phyloP scores from a whole-genome alignment of 2,888 invertebrate genomes.

The Nebria brevicollis region DNA sequence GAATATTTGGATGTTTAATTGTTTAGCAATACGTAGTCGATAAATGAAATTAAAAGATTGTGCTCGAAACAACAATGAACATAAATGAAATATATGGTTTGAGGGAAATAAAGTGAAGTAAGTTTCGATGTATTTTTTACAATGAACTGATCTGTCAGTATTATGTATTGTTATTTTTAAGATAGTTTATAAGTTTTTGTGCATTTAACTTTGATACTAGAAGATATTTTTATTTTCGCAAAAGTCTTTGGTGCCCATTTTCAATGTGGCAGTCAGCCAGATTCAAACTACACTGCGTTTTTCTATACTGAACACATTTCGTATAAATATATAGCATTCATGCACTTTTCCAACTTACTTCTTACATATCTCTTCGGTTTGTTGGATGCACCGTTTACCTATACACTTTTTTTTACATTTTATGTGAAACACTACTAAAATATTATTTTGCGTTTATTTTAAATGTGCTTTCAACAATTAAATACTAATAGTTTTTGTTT shows the following conservation, averaged over 20 bases:
- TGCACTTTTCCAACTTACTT: too few species aligned
- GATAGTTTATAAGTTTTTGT: slow-evolving; percentile 43
- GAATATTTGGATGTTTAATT: not conserved
- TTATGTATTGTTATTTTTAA: slow-evolving; percentile 47
- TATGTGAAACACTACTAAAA: too few species aligned
- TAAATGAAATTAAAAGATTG: not conserved
- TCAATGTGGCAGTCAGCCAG: slow-evolving; percentile 4
- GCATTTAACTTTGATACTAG: slow-evolving; percentile 33
- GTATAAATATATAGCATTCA: not conserved
- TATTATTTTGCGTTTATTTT: too few species aligned
- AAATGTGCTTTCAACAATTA: too few species aligned
- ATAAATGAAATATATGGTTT: slow-evolving; percentile 2
- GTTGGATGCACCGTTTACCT: too few species aligned
- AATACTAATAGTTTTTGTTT: too few species aligned
- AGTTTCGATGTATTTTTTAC: slow-evolving; percentile 23
- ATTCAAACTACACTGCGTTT: not conserved
- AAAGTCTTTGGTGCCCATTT: not conserved
- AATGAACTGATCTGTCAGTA: slow-evolving; percentile 39
- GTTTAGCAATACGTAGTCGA: not conserved
- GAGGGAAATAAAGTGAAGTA: not conserved
- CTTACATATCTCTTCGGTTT: too few species aligned
- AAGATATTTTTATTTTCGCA: slow-evolving; percentile 16
- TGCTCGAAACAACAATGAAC: not conserved
- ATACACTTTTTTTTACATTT: too few species aligned
- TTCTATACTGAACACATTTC: not conserved